Evolutionary conservation across 2,888 invertebrate species (phyloP).

Genomic region (Xestia rhomboidea): DNA sequence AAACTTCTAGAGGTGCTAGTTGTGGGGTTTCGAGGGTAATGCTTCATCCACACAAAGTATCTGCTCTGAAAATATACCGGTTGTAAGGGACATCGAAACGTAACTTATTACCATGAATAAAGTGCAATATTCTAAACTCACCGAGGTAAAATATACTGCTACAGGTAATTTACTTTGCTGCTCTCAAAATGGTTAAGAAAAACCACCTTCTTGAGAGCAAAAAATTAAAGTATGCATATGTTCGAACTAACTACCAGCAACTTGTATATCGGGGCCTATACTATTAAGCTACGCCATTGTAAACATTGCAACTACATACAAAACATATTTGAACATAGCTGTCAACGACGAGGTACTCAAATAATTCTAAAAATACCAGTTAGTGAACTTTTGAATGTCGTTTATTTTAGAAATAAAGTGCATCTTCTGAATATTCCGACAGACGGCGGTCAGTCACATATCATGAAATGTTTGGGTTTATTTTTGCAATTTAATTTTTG

Average conservation of each 20-base stretch:
- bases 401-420: constrained; percentile 38
- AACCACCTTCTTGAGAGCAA: background rate
- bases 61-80: background rate
- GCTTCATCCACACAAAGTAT: constrained; percentile 14
- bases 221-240: background rate
- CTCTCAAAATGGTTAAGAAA: background rate
- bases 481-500: background rate
- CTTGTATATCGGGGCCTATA: background rate
- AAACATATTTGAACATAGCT: background rate
- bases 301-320: background rate
- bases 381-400: constrained; percentile 41
- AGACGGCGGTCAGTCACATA: background rate
- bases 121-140: background rate
- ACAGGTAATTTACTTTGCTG: background rate
- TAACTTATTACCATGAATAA: background rate
- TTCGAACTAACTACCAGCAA: background rate
- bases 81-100: background rate
- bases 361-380: constrained; percentile 11
- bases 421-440: constrained; percentile 3
- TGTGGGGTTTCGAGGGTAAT: background rate
- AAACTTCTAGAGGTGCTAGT: constrained; percentile 18
- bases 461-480: constrained; percentile 2
- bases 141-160: background rate
- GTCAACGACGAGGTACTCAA: background rate
- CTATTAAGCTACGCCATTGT: background rate